Conservation (phyloP, 2,113 vertebrate species). For the Anser brachyrhynchus region DNA sequence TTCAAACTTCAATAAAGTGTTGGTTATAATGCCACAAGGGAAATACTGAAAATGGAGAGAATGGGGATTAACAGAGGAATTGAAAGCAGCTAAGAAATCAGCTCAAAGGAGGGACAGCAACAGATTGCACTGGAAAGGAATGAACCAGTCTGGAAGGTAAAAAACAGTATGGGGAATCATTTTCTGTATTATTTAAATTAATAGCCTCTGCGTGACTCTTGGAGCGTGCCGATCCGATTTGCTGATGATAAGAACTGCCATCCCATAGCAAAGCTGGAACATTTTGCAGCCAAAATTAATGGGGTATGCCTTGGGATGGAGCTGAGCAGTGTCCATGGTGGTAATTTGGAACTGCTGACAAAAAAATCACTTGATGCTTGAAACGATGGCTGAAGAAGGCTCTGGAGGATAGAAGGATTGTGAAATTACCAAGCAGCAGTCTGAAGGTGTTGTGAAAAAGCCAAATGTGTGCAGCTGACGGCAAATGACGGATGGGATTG, state of each 20-base stretch:
- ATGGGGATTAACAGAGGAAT: not conserved
- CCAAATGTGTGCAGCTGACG: not conserved
- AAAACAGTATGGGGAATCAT: constrained; percentile 1
- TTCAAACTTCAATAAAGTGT: constrained; percentile 5
- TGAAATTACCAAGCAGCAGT: not conserved
- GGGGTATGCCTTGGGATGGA: rapidly evolving
- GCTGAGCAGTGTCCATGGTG: not conserved
- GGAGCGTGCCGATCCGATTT: not conserved
- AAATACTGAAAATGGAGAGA: not conserved
- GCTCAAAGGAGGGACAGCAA: not conserved
- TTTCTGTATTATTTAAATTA: constrained; percentile 48
- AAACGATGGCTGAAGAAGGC: not conserved
- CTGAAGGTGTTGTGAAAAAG: not conserved
- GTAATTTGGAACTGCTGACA: not conserved
- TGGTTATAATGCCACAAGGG: not conserved
- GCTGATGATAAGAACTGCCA: not conserved
- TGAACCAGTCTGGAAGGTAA: not conserved
- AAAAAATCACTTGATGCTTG: not conserved
- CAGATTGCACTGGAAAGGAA: not conserved
- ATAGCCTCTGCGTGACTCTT: not conserved
- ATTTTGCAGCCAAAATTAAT: not conserved
- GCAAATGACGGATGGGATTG: not conserved
- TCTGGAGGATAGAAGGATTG: not conserved
- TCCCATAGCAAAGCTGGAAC: not conserved
- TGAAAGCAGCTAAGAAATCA: not conserved